Conservation (phyloP, 2,797 vertebrate genomes). For the Masticophis lateralis region DNA sequence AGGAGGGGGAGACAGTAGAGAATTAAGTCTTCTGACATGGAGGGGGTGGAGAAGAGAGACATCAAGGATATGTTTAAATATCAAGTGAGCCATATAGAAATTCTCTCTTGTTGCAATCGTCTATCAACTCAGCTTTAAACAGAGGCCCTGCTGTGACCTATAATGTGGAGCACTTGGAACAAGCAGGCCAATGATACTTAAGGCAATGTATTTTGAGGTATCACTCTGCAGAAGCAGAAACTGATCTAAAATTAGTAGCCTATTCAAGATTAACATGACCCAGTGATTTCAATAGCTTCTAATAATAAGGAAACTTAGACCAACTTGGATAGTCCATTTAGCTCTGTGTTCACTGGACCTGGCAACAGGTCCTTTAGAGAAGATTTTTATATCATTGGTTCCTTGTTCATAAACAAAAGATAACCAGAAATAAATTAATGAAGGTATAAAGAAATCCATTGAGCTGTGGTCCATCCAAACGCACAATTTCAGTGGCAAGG, state of each 20-base stretch:
- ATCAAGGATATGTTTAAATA: background rate
- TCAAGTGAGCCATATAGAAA: conserved; percentile 25
- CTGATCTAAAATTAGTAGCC: background rate
- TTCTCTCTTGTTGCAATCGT: conserved; percentile 1
- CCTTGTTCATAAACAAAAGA: background rate
- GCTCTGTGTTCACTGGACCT: background rate
- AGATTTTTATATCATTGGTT: background rate
- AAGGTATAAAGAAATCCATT: background rate
- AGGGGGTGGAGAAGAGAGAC: background rate
- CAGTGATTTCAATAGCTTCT: background rate
- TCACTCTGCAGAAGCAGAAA: background rate
- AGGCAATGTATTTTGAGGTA: background rate
- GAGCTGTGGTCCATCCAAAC: background rate
- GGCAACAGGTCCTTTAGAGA: background rate
- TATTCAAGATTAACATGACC: background rate
- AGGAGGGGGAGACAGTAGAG: conserved; percentile 5
- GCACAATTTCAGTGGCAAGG: background rate
- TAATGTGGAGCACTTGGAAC: background rate
- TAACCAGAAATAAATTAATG: background rate
- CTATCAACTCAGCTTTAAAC: background rate
- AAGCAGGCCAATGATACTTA: background rate
- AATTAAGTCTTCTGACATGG: conserved; percentile 1
- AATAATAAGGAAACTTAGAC: background rate
- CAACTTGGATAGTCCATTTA: background rate
- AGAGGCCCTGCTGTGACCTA: background rate